Conservation (phyloP, 2,797 vertebrate genomes). For the Chaetophractus vellerosus region DNA sequence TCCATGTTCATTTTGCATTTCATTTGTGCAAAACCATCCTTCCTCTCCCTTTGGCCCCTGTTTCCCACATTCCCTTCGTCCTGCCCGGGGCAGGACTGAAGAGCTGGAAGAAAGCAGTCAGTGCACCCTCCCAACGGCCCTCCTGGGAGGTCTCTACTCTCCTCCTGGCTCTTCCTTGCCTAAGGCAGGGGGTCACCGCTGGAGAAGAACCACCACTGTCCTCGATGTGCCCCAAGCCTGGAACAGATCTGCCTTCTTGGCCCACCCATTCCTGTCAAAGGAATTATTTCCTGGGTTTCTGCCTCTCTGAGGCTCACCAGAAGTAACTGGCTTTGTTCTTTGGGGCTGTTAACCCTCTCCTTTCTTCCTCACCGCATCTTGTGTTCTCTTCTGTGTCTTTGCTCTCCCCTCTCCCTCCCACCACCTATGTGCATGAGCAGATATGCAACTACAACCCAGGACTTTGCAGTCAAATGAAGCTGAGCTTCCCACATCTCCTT, state of each 20-base stretch:
- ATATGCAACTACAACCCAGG: conserved; percentile 43
- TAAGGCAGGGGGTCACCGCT: conserved; percentile 75
- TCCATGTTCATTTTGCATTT: conserved; percentile 87
- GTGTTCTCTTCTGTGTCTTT: conserved; percentile 56
- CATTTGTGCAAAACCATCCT: conserved; percentile 84
- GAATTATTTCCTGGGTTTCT: conserved; percentile 56
- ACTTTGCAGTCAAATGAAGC: conserved; percentile 68
- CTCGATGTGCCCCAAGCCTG: conserved; percentile 72
- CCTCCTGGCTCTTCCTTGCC: conserved; percentile 81
- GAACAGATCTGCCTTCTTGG: conserved; percentile 61
- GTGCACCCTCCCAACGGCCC: conserved; percentile 71
- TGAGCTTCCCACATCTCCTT: conserved; percentile 63
- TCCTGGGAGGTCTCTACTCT: conserved; percentile 82
- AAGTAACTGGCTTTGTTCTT: conserved; percentile 45
- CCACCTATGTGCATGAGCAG: conserved; percentile 73
- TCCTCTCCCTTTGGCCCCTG: conserved; percentile 66
- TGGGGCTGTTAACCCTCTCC: conserved; percentile 16
- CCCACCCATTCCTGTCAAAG: neutral
- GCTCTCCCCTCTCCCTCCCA: neutral
- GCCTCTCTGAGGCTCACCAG: conserved; percentile 50
- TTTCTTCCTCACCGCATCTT: conserved; percentile 54
- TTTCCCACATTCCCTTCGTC: conserved; percentile 61
- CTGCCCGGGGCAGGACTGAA: conserved; percentile 87
- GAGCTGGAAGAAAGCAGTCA: conserved; percentile 88
- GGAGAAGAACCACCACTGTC: conserved; percentile 81